Evolutionary conservation across 2,888 invertebrate genomes (phyloP).

Genomic region (Sphinx pinastri): DNA sequence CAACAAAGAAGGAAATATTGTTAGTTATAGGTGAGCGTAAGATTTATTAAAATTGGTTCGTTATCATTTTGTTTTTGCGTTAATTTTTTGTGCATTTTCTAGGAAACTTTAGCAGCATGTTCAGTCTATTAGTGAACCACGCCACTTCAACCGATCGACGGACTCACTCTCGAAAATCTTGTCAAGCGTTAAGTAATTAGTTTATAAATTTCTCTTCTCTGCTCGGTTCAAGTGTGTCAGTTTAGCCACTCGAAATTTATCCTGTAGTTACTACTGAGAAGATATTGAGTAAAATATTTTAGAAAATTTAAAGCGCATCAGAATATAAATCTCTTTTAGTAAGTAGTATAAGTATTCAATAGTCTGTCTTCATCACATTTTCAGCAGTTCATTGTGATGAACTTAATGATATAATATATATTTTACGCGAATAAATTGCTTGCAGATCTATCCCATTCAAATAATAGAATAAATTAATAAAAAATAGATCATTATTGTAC

Average conservation of each 20-base stretch:
- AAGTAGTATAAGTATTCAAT: too few relatives aligned
- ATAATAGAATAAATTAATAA: background rate
- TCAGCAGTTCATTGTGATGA: too few relatives aligned
- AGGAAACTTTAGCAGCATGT: background rate
- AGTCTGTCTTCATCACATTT: too few relatives aligned
- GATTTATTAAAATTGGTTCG: background rate
- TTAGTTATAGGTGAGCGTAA: too few relatives aligned
- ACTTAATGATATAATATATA: too few relatives aligned
- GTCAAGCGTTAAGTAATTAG: conserved; percentile 19
- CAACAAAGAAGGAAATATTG: too few relatives aligned
- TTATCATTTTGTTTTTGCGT: background rate
- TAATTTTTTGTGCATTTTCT: background rate
- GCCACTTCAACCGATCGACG: background rate
- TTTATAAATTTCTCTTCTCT: conserved; percentile 14
- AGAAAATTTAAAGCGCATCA: too few relatives aligned
- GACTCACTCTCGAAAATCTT: conserved; percentile 17
- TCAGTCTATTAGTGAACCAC: background rate
- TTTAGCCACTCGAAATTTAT: conserved; percentile 8
- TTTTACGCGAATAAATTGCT: too few relatives aligned
- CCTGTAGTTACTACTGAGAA: background rate
- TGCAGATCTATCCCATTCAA: too few relatives aligned
- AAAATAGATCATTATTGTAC: background rate
- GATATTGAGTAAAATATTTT: too few relatives aligned
- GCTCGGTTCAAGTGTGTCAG: background rate
- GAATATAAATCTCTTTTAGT: too few relatives aligned